These are phyloP conservation scores for Atethmia centrago DNA, from an alignment of 2,888 invertebrate genomes.

Conservation along the genomic window DNA sequence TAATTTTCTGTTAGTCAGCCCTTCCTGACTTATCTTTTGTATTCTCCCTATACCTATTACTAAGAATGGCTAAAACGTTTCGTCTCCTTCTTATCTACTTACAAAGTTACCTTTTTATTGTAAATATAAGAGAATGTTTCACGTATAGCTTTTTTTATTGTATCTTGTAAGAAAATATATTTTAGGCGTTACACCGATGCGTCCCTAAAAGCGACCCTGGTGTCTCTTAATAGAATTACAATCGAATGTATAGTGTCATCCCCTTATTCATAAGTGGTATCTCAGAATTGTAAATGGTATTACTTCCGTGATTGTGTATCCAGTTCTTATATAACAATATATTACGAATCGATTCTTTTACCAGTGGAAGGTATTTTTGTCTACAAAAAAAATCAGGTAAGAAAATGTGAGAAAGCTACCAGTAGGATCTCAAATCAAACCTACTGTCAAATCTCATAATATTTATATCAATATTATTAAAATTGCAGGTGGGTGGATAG, in stretches of 20 bases:
- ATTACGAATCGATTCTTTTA: not conserved
- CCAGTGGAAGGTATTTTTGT: no score
- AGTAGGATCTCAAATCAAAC: not conserved
- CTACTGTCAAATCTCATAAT: slow-evolving; percentile 1
- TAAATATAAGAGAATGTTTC: slow-evolving; percentile 58
- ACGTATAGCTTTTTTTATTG: slow-evolving; percentile 60
- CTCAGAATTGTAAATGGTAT: not conserved
- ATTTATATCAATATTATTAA: slow-evolving; percentile 22
- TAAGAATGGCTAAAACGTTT: slow-evolving; percentile 14
- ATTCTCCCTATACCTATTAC: slow-evolving; percentile 3
- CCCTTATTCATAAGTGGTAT: slow-evolving; percentile 34
- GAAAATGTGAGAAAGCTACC: not conserved
- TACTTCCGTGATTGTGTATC: not conserved
- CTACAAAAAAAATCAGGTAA: not conserved
- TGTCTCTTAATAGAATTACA: slow-evolving; percentile 46
- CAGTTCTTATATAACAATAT: not conserved
- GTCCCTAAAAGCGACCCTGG: slow-evolving; percentile 35
- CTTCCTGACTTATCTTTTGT: not conserved
- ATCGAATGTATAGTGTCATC: slow-evolving; percentile 40
- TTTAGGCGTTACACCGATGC: slow-evolving; percentile 47
- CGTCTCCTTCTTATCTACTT: slow-evolving; percentile 26
- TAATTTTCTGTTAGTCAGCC: slow-evolving; percentile 2
- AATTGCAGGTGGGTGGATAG: slow-evolving; percentile 30
- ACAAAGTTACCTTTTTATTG: slow-evolving; percentile 47
- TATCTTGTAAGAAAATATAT: slow-evolving; percentile 52